Evolutionary conservation across 64 coral and sea anemone species (phyloP), one percentile per base, ranked within the genome.

Genomic region (Dendronephthya gigantea): DNA sequence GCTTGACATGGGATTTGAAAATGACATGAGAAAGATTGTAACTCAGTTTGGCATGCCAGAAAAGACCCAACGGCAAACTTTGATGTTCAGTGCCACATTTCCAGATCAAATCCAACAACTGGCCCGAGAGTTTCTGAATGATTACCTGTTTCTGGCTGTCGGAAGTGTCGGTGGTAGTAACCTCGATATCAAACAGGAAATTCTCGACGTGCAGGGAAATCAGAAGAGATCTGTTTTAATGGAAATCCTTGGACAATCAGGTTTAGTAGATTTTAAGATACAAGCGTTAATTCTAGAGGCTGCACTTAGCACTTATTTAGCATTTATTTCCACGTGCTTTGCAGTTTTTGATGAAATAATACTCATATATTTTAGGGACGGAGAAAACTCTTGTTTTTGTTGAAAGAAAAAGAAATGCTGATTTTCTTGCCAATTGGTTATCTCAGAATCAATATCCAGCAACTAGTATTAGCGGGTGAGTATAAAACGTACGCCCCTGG

Each of bases 11-110:
- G 95, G 95, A 23, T 98, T 98, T 85, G 95, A 91, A 48, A 50
- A 50, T 13, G 85, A 81, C 23, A 85, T 98, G 16, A 90, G 92
- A 49, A 98, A 83, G 39, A 84, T 98, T 69, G 88, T 98, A 10
- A 27, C 86, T 14, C 35, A 87, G 40, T 69, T 43, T 84, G 89
- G 86, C 36, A 98, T 98, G 95, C 92, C 95, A 7, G 82, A 74
- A 17, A 93, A 98, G 81, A 34, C 72, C 23, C 35, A 91, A 2
- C 89, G 95, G 47, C 95, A 98, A 62, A 98, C 95, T 23, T 56
- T 98, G 5, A 93, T 98, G 95, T 89, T 92, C 56, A 98, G 95
- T 85, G 95, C 95, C 19, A 98, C 95, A 8, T 98, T 98, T 87
- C 95, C 95, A 31, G 90, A 93, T 84, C 88, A 89, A 84, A 93